phyloP scores from a whole-genome alignment of 2,888 invertebrate species.

The Drosophila multiciliata region DNA sequence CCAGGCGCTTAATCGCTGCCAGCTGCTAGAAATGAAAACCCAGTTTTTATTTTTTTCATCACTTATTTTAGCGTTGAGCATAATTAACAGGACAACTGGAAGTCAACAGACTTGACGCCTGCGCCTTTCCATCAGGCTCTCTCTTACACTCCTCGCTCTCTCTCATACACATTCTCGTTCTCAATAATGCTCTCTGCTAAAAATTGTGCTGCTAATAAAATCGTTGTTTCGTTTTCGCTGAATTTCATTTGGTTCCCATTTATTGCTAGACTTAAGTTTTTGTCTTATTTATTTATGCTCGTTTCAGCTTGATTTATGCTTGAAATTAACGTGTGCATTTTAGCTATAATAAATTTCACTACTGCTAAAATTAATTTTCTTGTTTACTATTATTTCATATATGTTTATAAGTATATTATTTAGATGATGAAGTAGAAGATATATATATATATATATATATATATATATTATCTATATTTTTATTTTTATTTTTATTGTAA shows the following conservation, averaged over 20 bases:
- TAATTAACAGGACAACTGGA: constrained; percentile 33
- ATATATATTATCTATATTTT: background rate
- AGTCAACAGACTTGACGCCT: constrained; percentile 30
- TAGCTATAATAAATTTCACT: constrained; percentile 63
- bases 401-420: background rate
- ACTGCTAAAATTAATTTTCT: constrained; percentile 47
- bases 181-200: constrained; percentile 26
- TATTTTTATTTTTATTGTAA: background rate
- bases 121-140: constrained; percentile 28
- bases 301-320: constrained; percentile 72
- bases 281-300: constrained; percentile 57
- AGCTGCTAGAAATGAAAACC: constrained; percentile 54
- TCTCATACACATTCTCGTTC: background rate
- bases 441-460: no score
- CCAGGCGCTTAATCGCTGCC: constrained; percentile 32
- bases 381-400: constrained; percentile 7
- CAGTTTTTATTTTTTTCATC: constrained; percentile 32
- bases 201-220: constrained; percentile 31
- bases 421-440: background rate
- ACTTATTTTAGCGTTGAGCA: constrained; percentile 34
- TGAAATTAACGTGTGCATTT: constrained; percentile 71
- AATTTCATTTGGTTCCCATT: constrained; percentile 67
- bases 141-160: background rate
- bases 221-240: constrained; percentile 65
- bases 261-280: constrained; percentile 11